Percentiles rank a stretch among this genome's conserved stretches.
Evolutionary conservation across 2,888 invertebrate species (phyloP).

Genomic region (Achlya flavicornis): DNA sequence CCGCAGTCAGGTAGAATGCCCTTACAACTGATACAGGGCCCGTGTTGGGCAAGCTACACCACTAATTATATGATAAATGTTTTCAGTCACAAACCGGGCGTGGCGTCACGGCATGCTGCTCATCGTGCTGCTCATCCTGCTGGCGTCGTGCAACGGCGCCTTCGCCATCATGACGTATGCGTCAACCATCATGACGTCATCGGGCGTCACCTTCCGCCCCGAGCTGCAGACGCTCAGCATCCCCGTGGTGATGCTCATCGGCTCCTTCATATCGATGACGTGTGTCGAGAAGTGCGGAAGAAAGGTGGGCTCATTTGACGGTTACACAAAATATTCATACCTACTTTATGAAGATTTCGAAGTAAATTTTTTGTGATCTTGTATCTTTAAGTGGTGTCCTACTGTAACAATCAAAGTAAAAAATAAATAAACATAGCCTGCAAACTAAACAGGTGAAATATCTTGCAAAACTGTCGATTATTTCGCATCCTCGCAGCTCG

Average conservation of each 20-base stretch:
- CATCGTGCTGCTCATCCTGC: conserved; percentile 37
- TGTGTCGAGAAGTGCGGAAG: conserved; percentile 65
- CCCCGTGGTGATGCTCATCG: conserved; percentile 63
- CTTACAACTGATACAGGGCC: too few species aligned
- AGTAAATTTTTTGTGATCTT: too few species aligned
- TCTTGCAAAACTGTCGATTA: too few species aligned
- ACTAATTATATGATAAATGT: neutral
- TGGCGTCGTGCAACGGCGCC: conserved; percentile 56
- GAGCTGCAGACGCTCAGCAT: conserved; percentile 64
- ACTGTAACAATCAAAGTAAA: too few species aligned
- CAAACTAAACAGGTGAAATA: too few species aligned
- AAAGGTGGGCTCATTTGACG: conserved; percentile 46
- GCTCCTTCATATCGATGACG: conserved; percentile 56
- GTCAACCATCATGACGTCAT: conserved; percentile 52
- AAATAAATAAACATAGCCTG: too few species aligned
- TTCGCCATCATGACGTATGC: conserved; percentile 61
- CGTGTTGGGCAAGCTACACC: too few species aligned
- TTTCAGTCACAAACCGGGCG: conserved; percentile 52
- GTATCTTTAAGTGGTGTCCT: too few species aligned
- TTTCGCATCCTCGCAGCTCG: too few species aligned
- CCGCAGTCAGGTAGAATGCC: too few species aligned
- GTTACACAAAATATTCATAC: too few species aligned
- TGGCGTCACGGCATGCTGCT: conserved; percentile 57
- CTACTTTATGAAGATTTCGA: too few species aligned
- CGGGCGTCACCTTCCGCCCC: conserved; percentile 60